Evolutionary conservation across 2,888 invertebrate species (phyloP), one percentile per base, ranked within the genome.

Genomic region (Cephus pygmeus): DNA sequence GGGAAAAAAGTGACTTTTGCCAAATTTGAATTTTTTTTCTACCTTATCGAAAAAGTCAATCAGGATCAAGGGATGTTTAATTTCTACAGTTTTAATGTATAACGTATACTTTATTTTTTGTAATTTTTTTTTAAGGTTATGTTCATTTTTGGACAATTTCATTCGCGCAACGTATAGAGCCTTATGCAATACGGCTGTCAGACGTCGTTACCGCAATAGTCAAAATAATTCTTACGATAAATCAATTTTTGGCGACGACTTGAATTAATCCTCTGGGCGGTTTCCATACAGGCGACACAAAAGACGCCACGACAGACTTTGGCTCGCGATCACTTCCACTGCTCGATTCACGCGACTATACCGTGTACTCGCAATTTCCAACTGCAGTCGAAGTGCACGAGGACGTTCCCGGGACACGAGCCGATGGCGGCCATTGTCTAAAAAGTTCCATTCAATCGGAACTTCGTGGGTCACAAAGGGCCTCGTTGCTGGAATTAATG

Each of bases 371-470:
- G 56, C 6, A 15, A 56, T 56, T 56, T 9, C 23, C 23, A 56
- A 23, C 56, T 56, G 56, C 56, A 56, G 56, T 23, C 9, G 56
- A 56, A 56, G 23, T 23, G 56, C 56, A 9, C 56, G 56, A 56
- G 23, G 23, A 56, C 56, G 56, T 9, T 9, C 12, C 12, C 23
- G 23, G 56, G 23, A 56, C 56, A 12, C 31, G 34, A 71, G 15
- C 31, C 71, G 81, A 77, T 77, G 82, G 80, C 78, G 75, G 82
- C 85, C 82, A 88, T 88, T 88, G 88, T 88, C 85, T 87, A 86
- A 85, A 86, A 86, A 86, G 85, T 87, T 87, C 85, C 85, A 87
- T 88, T 88, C 85, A 88, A 87, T 85, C 82, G 79, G 81, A 84
- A 86, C 84, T 85, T 81, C 77, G 79, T 77, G 76, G 56, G 73